Conservation (phyloP, 2,888 invertebrate genomes). For the Chironomus tentans region DNA sequence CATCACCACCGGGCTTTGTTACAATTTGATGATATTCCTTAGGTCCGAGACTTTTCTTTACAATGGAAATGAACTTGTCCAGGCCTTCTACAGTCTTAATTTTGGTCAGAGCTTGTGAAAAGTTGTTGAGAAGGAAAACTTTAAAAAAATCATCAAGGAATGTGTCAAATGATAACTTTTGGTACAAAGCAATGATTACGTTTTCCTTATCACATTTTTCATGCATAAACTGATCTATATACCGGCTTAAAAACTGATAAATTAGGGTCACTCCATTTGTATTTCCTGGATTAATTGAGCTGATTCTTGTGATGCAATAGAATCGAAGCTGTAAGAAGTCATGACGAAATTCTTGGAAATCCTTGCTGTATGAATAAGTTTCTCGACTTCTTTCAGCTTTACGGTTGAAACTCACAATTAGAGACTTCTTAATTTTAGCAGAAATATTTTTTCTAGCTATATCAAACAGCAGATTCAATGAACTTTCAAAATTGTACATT, state of each 20-base stretch:
- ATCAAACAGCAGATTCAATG: background rate
- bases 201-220: background rate
- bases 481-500: background rate
- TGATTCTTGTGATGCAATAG: background rate
- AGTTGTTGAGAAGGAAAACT: background rate
- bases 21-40: background rate
- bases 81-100: background rate
- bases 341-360: background rate
- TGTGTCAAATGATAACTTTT: background rate
- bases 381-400: background rate
- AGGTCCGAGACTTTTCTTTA: background rate
- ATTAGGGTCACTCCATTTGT: background rate
- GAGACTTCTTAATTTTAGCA: background rate
- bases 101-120: background rate
- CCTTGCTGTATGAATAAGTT: background rate
- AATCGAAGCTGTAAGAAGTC: background rate
- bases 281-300: background rate
- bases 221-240: background rate
- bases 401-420: background rate
- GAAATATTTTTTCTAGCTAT: background rate
- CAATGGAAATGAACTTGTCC: background rate
- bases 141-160: background rate
- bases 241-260: background rate
- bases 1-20: background rate
- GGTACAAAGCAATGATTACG: background rate